phyloP scores from a whole-genome alignment of 2,888 invertebrate genomes.

The Isotomurus palustris region DNA sequence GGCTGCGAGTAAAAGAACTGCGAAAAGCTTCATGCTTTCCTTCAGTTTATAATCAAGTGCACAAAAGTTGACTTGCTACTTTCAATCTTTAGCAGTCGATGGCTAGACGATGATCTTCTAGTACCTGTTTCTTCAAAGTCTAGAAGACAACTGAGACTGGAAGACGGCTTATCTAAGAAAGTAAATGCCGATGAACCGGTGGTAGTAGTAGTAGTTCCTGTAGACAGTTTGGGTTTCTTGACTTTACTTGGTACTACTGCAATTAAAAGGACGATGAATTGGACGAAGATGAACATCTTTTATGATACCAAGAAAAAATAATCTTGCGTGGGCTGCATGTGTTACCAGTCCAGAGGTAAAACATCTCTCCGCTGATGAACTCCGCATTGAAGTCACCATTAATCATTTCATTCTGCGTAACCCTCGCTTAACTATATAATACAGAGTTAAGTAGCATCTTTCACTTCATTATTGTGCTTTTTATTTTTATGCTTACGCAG shows the following conservation, averaged over 20 bases:
- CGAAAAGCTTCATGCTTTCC: constrained; percentile 28
- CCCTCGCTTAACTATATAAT: no score
- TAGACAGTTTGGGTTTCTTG: constrained; percentile 34
- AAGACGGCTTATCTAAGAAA: not conserved
- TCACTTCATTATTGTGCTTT: no score
- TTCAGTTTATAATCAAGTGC: not conserved
- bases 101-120: not conserved
- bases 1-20: constrained; percentile 27
- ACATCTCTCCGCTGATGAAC: no score
- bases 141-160: not conserved
- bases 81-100: not conserved
- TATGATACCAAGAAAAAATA: no score
- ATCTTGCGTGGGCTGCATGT: no score
- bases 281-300: not conserved
- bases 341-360: no score
- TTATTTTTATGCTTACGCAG: no score
- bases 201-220: constrained; percentile 17
- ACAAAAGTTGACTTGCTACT: not conserved
- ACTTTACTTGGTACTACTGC: constrained; percentile 15
- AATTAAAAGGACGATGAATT: constrained; percentile 30
- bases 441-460: no score
- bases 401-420: no score
- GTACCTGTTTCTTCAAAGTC: not conserved
- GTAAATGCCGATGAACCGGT: constrained; percentile 34
- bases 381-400: no score